These are phyloP conservation scores for Mechanitis mazaeus DNA, from an alignment of 2,888 invertebrate genomes.

Conservation along the genomic window DNA sequence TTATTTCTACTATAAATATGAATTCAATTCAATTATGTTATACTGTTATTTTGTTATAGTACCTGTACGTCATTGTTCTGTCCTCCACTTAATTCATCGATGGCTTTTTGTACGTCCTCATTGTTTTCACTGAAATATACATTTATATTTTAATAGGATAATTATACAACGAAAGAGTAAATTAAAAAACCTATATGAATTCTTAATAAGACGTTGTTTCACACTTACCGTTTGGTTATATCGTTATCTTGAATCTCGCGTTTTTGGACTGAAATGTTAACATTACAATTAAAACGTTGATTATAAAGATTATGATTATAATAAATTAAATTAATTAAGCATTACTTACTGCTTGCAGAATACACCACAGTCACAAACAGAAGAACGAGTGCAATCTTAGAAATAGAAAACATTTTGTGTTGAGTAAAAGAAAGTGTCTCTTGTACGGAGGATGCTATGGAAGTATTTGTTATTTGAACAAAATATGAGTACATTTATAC, in stretches of 20 bases:
- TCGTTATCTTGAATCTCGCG: constrained; percentile 9
- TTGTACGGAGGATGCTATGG: neutral
- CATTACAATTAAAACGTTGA: neutral
- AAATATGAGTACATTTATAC: constrained; percentile 4
- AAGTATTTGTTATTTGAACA: neutral
- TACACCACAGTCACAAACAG: constrained; percentile 11
- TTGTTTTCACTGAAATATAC: no score
- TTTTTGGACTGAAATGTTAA: constrained; percentile 15
- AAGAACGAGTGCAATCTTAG: constrained; percentile 13
- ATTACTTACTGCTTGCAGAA: constrained; percentile 15
- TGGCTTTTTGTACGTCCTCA: no score
- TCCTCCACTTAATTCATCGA: no score
- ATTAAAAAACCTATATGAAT: neutral
- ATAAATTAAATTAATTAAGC: no score
- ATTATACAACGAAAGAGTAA: no score
- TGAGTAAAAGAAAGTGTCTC: neutral
- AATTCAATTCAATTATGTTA: no score
- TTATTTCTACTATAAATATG: no score
- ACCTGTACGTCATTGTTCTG: neutral
- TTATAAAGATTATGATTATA: no score
- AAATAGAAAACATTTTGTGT: constrained; percentile 8
- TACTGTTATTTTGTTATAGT: no score
- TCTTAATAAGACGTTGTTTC: neutral
- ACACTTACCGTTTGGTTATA: neutral
- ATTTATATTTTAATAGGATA: no score